Conservation (phyloP, 2,113 vertebrate species). For the Pogonocichla stellata region DNA sequence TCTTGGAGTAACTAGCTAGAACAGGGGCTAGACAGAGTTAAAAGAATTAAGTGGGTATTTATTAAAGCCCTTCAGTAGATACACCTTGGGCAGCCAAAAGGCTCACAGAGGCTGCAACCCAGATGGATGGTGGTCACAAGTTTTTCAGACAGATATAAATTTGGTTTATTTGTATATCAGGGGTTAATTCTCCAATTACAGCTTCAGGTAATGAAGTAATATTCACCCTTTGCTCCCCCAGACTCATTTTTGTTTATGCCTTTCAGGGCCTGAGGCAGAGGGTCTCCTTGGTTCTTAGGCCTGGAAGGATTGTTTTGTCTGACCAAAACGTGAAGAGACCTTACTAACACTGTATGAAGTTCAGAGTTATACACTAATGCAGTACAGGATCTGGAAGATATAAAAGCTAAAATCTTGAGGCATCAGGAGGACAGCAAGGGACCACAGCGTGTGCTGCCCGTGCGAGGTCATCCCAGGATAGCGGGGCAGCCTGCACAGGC, state of each 20-base stretch:
- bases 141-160: not conserved
- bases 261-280: not conserved
- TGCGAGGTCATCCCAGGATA: constrained; percentile 13
- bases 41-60: not conserved
- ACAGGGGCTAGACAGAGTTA: not conserved
- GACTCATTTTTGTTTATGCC: not conserved
- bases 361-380: not conserved
- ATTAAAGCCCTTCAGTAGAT: not conserved
- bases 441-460: not conserved
- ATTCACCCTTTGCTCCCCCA: not conserved
- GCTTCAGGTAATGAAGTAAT: not conserved
- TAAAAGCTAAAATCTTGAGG: not conserved
- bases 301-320: no score
- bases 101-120: rapidly evolving
- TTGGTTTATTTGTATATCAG: no score
- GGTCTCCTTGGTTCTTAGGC: not conserved
- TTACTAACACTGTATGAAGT: not conserved
- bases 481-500: not conserved
- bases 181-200: not conserved
- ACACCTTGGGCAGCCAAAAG: not conserved
- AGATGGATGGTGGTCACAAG: rapidly evolving
- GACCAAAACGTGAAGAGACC: not conserved
- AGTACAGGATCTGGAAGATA: not conserved
- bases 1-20: not conserved
- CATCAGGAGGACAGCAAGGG: not conserved